Evolutionary conservation across 1,140 invertebrate species (phyloP).

Genomic region (Panagrolaimus sp.): DNA sequence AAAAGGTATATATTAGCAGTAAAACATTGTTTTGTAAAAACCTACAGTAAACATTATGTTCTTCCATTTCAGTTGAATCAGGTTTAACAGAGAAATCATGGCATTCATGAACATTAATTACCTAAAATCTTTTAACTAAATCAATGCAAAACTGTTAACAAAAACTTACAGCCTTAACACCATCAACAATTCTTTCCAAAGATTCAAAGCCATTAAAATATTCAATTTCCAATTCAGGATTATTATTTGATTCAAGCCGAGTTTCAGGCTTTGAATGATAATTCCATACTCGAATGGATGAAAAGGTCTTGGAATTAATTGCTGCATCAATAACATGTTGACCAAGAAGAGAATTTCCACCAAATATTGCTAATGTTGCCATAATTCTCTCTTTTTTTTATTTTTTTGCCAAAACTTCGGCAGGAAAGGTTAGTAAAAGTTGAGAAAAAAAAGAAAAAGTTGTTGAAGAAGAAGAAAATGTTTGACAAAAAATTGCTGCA

Average conservation of each 20-base stretch:
- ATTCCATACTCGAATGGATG: conserved; percentile 5
- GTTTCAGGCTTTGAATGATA: not conserved
- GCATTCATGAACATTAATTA: not conserved
- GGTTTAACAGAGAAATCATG: not conserved
- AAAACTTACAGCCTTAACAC: conserved; percentile 2
- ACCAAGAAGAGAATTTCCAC: conserved; percentile 1
- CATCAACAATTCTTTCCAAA: not conserved
- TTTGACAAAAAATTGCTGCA: too few species aligned
- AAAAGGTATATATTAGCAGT: too few species aligned
- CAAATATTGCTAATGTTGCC: not conserved
- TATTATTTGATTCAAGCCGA: not conserved
- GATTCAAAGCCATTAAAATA: not conserved
- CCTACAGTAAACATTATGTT: not conserved
- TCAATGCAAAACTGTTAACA: not conserved
- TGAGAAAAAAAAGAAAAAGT: too few species aligned
- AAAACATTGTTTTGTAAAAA: too few species aligned
- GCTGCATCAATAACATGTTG: not conserved
- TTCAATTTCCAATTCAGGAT: not conserved
- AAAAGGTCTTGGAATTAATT: not conserved
- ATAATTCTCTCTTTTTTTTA: too few species aligned
- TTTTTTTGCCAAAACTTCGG: not conserved
- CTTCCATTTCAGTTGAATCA: not conserved
- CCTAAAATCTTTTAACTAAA: not conserved
- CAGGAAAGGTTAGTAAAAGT: conserved; percentile 31
- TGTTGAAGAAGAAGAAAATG: conserved; percentile 25